Evolutionary conservation across 1,140 invertebrate species (phyloP).

Genomic region (Vanessa atalanta): DNA sequence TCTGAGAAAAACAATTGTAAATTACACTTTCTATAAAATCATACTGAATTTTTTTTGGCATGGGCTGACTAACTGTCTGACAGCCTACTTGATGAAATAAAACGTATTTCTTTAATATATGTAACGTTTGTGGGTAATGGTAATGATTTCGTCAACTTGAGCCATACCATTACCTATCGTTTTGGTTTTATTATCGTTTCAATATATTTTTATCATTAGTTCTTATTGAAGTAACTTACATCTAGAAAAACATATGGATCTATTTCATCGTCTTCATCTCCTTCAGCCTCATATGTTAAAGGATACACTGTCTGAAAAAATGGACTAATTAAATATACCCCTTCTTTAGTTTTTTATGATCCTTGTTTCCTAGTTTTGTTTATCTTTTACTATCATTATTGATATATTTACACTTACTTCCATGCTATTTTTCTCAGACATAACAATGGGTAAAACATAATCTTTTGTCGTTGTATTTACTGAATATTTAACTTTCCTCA

Average conservation of each 20-base stretch:
- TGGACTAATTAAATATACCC: not conserved
- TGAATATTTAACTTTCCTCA: constrained; percentile 66
- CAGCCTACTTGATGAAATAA: too few relatives aligned
- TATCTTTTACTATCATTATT: not conserved
- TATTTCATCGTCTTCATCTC: constrained; percentile 51
- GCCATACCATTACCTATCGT: too few relatives aligned
- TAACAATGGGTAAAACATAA: constrained; percentile 64
- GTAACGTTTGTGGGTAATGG: too few relatives aligned
- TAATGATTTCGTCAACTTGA: too few relatives aligned
- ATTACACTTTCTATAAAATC: too few relatives aligned
- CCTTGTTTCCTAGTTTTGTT: not conserved
- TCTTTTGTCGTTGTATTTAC: constrained; percentile 64
- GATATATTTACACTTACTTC: constrained; percentile 44
- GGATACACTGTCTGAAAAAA: constrained; percentile 51
- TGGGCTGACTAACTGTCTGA: too few relatives aligned
- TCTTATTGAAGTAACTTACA: constrained; percentile 34
- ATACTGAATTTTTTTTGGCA: too few relatives aligned
- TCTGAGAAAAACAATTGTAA: too few relatives aligned
- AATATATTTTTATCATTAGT: too few relatives aligned
- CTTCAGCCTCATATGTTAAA: constrained; percentile 57
- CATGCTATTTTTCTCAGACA: constrained; percentile 52
- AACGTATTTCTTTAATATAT: too few relatives aligned
- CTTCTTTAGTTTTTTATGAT: not conserved
- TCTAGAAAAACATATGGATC: constrained; percentile 50
- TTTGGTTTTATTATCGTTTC: too few relatives aligned